Conservation (phyloP, 2,113 vertebrate genomes). For the Salminus brasiliensis region DNA sequence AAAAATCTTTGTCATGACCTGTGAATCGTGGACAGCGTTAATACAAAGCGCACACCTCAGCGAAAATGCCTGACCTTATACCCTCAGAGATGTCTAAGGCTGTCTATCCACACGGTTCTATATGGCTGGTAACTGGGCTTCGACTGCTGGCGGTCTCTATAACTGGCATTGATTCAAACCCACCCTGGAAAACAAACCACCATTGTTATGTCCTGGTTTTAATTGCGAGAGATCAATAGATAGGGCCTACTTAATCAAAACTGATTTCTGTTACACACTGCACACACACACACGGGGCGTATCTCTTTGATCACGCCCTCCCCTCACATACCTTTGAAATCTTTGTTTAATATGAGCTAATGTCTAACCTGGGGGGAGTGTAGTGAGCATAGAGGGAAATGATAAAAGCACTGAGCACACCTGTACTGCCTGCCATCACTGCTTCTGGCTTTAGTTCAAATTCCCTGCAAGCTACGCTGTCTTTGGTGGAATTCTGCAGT, state of each 20-base stretch:
- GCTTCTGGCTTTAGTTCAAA: conserved; percentile 54
- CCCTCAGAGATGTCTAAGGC: background rate
- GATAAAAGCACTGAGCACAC: conserved; percentile 52
- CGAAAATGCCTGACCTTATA: background rate
- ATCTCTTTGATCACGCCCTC: conserved; percentile 22
- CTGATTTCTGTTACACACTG: background rate
- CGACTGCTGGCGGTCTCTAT: conserved; percentile 25
- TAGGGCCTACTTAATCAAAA: conserved; percentile 57
- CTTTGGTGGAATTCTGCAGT: background rate
- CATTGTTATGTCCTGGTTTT: conserved; percentile 60
- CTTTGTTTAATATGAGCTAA: conserved; percentile 59
- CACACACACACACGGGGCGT: conserved; percentile 6
- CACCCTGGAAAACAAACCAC: conserved; percentile 53
- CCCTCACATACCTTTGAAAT: conserved; percentile 33
- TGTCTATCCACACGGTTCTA: background rate
- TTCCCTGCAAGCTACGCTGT: conserved; percentile 39
- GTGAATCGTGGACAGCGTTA: background rate
- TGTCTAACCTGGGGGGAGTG: conserved; percentile 55
- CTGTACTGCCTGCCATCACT: conserved; percentile 69
- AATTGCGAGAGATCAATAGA: conserved; percentile 63
- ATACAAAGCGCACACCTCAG: background rate
- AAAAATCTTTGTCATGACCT: background rate
- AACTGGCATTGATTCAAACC: conserved; percentile 36
- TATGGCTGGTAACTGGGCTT: background rate
- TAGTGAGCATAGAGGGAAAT: conserved; percentile 53